Base-by-base conservation (phyloP, 2,113 vertebrate species). In the Xyliphius kryptos region DNA sequence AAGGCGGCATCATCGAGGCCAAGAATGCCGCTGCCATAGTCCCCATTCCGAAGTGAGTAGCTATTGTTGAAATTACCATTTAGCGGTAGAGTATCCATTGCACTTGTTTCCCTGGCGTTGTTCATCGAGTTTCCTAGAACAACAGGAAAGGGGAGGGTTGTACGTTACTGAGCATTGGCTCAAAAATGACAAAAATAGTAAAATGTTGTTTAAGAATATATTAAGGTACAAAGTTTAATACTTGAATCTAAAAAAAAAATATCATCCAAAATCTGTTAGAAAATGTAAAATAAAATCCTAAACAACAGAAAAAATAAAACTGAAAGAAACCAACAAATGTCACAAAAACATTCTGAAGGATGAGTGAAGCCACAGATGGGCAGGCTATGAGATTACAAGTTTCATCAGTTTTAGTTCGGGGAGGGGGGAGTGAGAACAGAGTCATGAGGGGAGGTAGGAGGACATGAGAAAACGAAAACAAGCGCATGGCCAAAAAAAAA, bases 31-130 rank as follows among this genome's bases (percentile, higher is more conserved):
- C 95, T 88, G 10, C 83, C 87, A 78, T 95, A 98, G 85, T 95
- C 92, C 79, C 92, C 94, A 0, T 97, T 97, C 79, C 91, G 91
- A 81, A 99, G 84, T 21, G 96, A 97, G 85, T 99, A 99, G 90
- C 95, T 99, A 84, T 99, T 99, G 84, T 97, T 98, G 86, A 99
- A 99, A 85, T 98, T 98, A 92, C 95, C 96, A 93, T 98, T 99
- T 94, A 99, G 95, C 91, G 94, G 95, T 92, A 99, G 95, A 88
- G 96, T 98, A 92, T 97, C 96, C 94, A 98, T 98, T 91, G 96
- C 92, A 94, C 92, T 97, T 91, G 92, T 91, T 87, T 97, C 94
- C 93, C 93, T 96, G 90, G 88, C 91, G 86, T 87, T 96, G 93
- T 90, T 99, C 93, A 98, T 90, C 90, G 96, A 93, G 90, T 96